phyloP scores from a whole-genome alignment of 1,140 invertebrate species.

The Oedothorax gibbosus region DNA sequence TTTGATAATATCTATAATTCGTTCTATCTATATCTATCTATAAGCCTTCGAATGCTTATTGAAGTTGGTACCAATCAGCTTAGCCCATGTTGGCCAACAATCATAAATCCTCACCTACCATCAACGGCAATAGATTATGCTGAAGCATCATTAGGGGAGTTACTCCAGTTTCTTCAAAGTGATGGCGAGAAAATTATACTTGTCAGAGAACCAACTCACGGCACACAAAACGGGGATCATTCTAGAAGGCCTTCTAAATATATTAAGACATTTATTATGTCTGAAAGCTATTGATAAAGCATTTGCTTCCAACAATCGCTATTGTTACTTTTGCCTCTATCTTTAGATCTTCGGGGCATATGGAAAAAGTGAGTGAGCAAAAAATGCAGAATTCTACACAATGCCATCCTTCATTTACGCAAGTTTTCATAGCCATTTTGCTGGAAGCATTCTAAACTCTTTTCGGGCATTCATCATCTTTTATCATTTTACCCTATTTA shows the following conservation, averaged over 20 bases:
- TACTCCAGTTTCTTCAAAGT: not conserved
- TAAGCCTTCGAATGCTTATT: too few relatives aligned
- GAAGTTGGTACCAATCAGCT: not conserved
- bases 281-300: conserved; percentile 22
- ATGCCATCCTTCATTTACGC: conserved; percentile 35
- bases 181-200: conserved; percentile 13
- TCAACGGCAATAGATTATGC: not conserved
- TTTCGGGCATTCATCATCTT: conserved; percentile 52
- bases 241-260: not conserved
- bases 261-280: conserved; percentile 25
- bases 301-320: conserved; percentile 3
- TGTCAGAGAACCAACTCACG: conserved; percentile 5
- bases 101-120: conserved; percentile 9
- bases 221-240: not conserved
- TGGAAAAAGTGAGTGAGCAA: not conserved
- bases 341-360: not conserved
- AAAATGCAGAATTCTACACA: not conserved
- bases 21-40: too few relatives aligned
- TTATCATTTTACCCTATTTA: conserved; percentile 41
- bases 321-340: conserved; percentile 8
- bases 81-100: not conserved
- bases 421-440: conserved; percentile 33
- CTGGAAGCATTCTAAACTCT: conserved; percentile 45
- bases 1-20: too few relatives aligned
- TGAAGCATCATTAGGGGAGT: conserved; percentile 1